Conservation (phyloP, 37 sponge, comb jelly and placozoan species). For the Chondrosia reniformis region DNA sequence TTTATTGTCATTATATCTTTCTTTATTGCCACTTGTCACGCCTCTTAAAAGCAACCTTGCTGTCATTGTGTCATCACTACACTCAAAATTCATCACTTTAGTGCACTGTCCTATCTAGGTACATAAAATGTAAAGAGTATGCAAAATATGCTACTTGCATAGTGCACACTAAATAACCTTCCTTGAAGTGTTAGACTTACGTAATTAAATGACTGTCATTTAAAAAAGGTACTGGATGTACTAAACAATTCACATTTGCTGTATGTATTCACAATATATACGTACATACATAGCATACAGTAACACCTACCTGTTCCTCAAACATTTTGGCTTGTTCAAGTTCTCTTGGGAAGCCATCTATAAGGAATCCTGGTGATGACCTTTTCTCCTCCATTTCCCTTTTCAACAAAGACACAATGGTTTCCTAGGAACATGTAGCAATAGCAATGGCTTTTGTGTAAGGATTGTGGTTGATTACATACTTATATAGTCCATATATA, state of each 20-base stretch:
- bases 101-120: constrained; percentile 53
- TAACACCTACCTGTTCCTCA: constrained; percentile 45
- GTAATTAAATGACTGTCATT: no score
- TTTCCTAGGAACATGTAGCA: constrained; percentile 27
- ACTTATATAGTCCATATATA: no score
- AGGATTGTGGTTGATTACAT: no score
- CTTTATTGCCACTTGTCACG: constrained; percentile 65
- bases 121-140: background rate
- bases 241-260: background rate
- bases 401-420: constrained; percentile 48
- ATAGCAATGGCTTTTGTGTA: no score
- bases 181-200: no score
- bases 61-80: constrained; percentile 79
- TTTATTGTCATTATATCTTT: constrained; percentile 78
- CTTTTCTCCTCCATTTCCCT: constrained; percentile 37
- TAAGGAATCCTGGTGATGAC: constrained; percentile 57
- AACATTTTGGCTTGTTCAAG: constrained; percentile 64
- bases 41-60: constrained; percentile 60
- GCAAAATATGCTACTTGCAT: no score
- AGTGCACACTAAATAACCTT: no score
- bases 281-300: background rate
- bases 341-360: constrained; percentile 90
- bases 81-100: constrained; percentile 69
- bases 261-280: background rate
- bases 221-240: no score